These are phyloP conservation scores for Perca fluviatilis DNA, from an alignment of 2,113 vertebrate genomes.

Conservation along the genomic window DNA sequence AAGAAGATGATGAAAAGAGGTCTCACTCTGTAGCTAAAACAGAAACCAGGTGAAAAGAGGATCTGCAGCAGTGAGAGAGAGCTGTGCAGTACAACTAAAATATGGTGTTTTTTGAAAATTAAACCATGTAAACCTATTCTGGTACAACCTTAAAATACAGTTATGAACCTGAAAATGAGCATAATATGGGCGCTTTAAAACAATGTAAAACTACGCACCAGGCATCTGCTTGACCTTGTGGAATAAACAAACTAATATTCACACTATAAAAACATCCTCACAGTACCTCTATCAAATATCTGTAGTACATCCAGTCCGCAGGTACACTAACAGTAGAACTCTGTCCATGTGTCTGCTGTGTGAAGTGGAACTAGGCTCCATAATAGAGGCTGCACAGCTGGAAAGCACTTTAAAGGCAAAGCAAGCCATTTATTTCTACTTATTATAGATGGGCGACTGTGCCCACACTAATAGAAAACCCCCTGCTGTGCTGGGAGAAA, in stretches of 20 bases:
- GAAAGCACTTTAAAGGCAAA: conserved; percentile 47
- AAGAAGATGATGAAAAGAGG: too few species aligned
- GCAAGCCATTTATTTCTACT: conserved; percentile 52
- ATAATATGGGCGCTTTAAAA: too few species aligned
- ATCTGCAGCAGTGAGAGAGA: too few species aligned
- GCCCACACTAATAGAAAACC: conserved; percentile 5
- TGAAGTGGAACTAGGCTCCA: conserved; percentile 22
- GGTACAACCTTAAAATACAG: too few species aligned
- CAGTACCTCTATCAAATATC: background rate
- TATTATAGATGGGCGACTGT: conserved; percentile 16
- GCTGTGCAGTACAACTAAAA: too few species aligned
- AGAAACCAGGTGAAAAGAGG: too few species aligned
- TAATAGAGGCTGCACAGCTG: conserved; percentile 40
- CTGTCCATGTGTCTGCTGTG: background rate
- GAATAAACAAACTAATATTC: conserved; percentile 6
- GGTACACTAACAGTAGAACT: background rate
- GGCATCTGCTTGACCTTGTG: conserved; percentile 11
- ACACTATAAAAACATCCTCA: background rate
- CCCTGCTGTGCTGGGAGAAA: conserved; percentile 28
- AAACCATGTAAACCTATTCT: too few species aligned
- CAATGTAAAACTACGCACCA: background rate
- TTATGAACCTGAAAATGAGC: too few species aligned
- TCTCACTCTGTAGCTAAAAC: too few species aligned
- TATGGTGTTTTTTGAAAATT: too few species aligned
- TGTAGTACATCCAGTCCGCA: background rate